Evolutionary conservation across 2,888 invertebrate genomes (phyloP).

Genomic region (Helicoverpa assulta): DNA sequence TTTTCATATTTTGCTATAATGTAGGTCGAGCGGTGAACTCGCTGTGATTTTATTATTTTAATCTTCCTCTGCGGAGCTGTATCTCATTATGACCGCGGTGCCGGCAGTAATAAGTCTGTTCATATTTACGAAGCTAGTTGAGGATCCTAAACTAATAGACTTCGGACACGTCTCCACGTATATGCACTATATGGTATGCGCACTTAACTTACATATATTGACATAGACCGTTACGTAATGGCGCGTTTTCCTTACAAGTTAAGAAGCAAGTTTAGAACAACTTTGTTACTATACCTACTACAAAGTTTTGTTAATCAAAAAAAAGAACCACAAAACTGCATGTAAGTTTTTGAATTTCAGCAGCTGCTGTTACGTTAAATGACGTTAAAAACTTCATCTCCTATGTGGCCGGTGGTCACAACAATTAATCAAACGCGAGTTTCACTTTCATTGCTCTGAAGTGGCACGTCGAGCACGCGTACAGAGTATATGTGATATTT

Average conservation of each 20-base stretch:
- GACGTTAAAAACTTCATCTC: not conserved
- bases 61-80: conserved; percentile 3
- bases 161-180: conserved; percentile 2
- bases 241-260: conserved; percentile 4
- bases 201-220: conserved; percentile 13
- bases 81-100: conserved; percentile 52
- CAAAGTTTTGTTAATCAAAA: too few species aligned
- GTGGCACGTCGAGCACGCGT: conserved; percentile 8
- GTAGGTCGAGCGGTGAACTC: too few species aligned
- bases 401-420: not conserved
- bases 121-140: conserved; percentile 57
- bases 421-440: conserved; percentile 55
- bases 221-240: not conserved
- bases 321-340: too few species aligned
- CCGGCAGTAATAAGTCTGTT: conserved; percentile 57
- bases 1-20: conserved; percentile 23
- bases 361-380: too few species aligned
- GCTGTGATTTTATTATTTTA: conserved; percentile 24
- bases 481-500: conserved; percentile 70
- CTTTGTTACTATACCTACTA: too few species aligned
- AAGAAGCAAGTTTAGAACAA: not conserved
- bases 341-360: too few species aligned
- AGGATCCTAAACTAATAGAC: conserved; percentile 61
- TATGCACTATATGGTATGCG: too few species aligned
- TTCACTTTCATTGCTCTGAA: conserved; percentile 50